Evolutionary conservation across 2,888 invertebrate species (phyloP).

Genomic region (Eupithecia subumbrata): DNA sequence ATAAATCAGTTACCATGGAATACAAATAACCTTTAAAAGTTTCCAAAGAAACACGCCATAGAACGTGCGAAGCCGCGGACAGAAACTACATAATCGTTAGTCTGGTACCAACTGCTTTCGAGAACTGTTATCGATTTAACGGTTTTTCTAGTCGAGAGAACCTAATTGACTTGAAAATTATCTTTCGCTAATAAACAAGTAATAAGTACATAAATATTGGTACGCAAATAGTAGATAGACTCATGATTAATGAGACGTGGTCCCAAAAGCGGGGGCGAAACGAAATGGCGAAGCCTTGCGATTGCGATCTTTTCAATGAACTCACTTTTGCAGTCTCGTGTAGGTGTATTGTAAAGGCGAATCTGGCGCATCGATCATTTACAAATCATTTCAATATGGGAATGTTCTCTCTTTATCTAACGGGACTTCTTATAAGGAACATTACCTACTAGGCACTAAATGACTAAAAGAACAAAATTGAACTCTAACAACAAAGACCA

Average conservation of each 20-base stretch:
- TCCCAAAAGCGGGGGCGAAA: slow-evolving; percentile 71
- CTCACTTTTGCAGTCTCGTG: slow-evolving; percentile 59
- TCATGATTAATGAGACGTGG: slow-evolving; percentile 60
- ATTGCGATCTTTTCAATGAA: slow-evolving; percentile 73
- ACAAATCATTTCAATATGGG: slow-evolving; percentile 39
- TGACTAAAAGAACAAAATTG: slow-evolving; percentile 20
- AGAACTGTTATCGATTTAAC: neutral
- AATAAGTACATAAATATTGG: neutral
- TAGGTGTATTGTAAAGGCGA: slow-evolving; percentile 51
- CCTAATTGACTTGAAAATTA: neutral
- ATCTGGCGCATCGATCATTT: slow-evolving; percentile 37
- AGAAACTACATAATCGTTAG: neutral
- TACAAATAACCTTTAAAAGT: neutral
- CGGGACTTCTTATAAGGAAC: slow-evolving; percentile 31
- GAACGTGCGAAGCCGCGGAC: neutral
- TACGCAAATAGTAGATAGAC: slow-evolving; percentile 14
- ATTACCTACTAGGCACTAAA: slow-evolving; percentile 7
- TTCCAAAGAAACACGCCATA: neutral
- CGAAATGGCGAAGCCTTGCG: slow-evolving; percentile 67
- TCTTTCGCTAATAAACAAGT: neutral
- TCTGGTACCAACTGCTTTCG: neutral
- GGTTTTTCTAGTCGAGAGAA: neutral
- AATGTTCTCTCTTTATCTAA: slow-evolving; percentile 32
- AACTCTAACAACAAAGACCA: slow-evolving; percentile 16
- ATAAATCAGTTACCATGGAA: neutral